Evolutionary conservation across 2,888 invertebrate species (phyloP).

Genomic region (Myopa tessellatipennis): DNA sequence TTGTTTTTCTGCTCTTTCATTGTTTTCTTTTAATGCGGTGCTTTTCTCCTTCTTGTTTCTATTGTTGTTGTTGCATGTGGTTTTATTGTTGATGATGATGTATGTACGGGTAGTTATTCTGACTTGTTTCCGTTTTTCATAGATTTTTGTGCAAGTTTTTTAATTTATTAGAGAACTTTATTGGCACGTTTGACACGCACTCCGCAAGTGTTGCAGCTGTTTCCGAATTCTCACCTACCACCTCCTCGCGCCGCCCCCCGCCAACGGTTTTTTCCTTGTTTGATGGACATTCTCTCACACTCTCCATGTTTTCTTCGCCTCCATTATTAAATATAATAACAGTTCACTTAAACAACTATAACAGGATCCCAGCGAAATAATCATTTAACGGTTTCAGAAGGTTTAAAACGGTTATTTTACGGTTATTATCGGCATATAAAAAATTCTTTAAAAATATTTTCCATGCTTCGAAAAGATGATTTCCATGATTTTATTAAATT

Average conservation of each 20-base stretch:
- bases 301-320: too few relatives aligned
- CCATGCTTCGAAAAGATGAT: too few relatives aligned
- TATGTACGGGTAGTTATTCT: too few relatives aligned
- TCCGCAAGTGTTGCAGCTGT: slow-evolving; percentile 3
- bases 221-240: background rate
- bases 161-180: slow-evolving; percentile 25
- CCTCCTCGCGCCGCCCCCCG: background rate
- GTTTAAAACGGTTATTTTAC: too few relatives aligned
- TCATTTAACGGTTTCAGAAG: too few relatives aligned
- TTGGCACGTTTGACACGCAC: background rate
- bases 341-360: too few relatives aligned
- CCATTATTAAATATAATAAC: too few relatives aligned
- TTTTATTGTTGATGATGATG: background rate
- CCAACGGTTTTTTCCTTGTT: background rate
- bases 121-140: background rate
- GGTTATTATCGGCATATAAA: too few relatives aligned
- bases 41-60: background rate
- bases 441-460: too few relatives aligned
- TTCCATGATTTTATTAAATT: too few relatives aligned
- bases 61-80: background rate
- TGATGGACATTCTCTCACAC: background rate
- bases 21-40: background rate
- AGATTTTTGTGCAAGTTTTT: background rate
- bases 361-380: too few relatives aligned
- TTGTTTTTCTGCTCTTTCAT: background rate